Base-by-base conservation (phyloP, 2,113 vertebrate genomes). In the Thunnus maccoyii region DNA sequence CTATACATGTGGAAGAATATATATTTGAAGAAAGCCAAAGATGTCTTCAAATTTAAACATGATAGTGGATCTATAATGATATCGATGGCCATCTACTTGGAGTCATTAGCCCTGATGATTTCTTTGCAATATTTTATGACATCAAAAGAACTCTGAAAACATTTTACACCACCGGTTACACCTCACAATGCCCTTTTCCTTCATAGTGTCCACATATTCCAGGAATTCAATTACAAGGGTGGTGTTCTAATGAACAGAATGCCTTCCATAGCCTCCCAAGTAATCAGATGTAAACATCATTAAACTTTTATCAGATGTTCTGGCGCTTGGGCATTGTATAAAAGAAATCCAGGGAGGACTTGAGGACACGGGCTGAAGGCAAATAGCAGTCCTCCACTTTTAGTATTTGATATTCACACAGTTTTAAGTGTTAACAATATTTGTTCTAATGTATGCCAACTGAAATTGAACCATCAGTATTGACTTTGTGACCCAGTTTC, bases 211-310 rank as follows among this genome's bases (percentile, higher is more conserved):
- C 61, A 76, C 76, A 75, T 78, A 78, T 85, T 83, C 77, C 76
- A 69, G 81, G 78, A 88, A 87, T 79, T 81, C 72, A 74, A 69
- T 82, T 60, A 78, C 54, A 76, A 62, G 48, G 20, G 48, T 57
- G 41, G 32, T 16, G 46, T 22, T 44, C 62, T 76, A 80, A 86
- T 88, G 82, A 87, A 55, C 69, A 25, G 6, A 56, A 80, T 88
- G 46, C 66, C 74, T 78, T 86, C 64, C 61, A 72, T 41, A 58
- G 47, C 76, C 50, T 76, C 44, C 32, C 77, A 72, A 76, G 83
- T 64, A 83, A 62, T 80, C 71, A 79, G 67, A 84, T 74, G 77
- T 88, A 88, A 84, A 78, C 83, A 87, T 84, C 81, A 85, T 80
- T 82, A 78, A 78, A 80, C 9, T 72, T 87, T 83, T 63, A 85